Percentiles rank a stretch among this genome's conserved stretches.
Conservation (phyloP, 2,113 vertebrate genomes). For the Tringa solitaria region DNA sequence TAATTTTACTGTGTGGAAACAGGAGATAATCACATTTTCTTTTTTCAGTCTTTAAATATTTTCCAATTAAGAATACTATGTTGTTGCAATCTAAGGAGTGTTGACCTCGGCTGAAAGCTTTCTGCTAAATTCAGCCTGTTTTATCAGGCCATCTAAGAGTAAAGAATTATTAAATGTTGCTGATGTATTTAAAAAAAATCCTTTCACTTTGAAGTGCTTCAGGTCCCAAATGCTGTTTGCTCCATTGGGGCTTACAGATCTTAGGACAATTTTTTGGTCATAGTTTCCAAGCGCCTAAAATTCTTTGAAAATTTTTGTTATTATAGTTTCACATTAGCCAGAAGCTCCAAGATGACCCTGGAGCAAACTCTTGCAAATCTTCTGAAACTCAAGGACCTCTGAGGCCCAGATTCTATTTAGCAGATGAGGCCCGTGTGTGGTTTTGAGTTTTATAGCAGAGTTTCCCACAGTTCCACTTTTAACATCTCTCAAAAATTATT, state of each 20-base stretch:
- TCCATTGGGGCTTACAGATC: neutral
- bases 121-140: neutral
- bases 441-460: constrained; percentile 33
- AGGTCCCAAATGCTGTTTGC: neutral
- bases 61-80: neutral
- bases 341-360: constrained; percentile 13
- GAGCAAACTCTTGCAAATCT: constrained; percentile 15
- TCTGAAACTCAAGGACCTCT: constrained; percentile 20
- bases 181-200: neutral
- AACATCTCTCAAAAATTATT: neutral
- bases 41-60: neutral
- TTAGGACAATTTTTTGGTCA: neutral
- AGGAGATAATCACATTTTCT: neutral
- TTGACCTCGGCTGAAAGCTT: neutral
- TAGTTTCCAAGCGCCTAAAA: neutral
- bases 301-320: neutral
- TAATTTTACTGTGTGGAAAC: neutral
- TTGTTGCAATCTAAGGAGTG: neutral
- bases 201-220: neutral
- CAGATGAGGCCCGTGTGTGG: neutral
- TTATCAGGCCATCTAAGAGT: neutral
- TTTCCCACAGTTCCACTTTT: constrained; percentile 37
- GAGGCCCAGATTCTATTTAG: constrained; percentile 1
- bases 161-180: neutral
- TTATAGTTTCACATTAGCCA: neutral